Evolutionary conservation across 2,113 vertebrate species (phyloP), one percentile per base, ranked within the genome.

Genomic region (Polypterus bichir): DNA sequence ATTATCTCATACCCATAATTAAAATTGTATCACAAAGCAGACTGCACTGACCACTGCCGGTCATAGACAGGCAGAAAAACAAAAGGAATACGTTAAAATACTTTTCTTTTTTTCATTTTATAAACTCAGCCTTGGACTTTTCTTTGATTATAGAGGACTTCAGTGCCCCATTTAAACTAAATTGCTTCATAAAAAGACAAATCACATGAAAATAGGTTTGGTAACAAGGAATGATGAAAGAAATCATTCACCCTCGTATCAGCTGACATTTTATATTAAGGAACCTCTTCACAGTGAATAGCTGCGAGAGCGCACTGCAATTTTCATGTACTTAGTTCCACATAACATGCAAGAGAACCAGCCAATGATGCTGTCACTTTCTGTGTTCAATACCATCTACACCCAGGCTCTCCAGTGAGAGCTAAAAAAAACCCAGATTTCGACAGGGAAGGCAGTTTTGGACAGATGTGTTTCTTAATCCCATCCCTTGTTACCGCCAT

Each of bases 131-230:
- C 27, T 44, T 51, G 9, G 49, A 49, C 5, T 44, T 44, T 47
- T 11, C 6, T 58, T 52, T 61, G 60, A 51, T 45, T 44, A 61
- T 44, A 61, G 3, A 9, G n/a, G 55, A 62, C 6, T 6, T 53
- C 47, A 58, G 27, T 7, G 44, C 44, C 46, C 56, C 73, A 70
- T 73, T 70, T 68, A 67, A 66, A 63, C 70, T 59, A 73, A 77
- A 74, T 74, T 74, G 71, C 70, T 75, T 75, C 67, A 71, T 73
- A 77, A 77, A 62, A 76, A 78, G 80, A 79, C 77, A 81, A 70
- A 69, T 77, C 68, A 74, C 66, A 60, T 70, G 73, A 79, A 82
- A 81, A 82, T 75, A 67, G 73, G 68, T 68, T 68, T 78, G 69
- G 63, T 73, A 70, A 74, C 73, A 71, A 65, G 62, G 69, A 76